Base-by-base conservation (phyloP, 2,797 vertebrate species). In the Sebastes steindachneri region DNA sequence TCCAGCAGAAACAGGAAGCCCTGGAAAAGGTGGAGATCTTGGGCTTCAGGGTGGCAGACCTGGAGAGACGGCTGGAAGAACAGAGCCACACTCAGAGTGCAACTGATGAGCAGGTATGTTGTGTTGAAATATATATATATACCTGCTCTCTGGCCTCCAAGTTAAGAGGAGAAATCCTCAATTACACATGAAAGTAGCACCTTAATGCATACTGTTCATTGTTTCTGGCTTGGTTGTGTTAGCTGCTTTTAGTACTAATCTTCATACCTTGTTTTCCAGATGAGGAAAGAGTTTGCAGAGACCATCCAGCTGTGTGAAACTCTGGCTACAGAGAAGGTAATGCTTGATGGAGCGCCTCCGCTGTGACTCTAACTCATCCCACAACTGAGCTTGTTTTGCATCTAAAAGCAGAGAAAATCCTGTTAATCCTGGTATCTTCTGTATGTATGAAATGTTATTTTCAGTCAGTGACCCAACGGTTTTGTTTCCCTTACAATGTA, bases 241-340 rank as follows among this genome's bases (percentile, higher is more conserved):
- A 1, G 33, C n/a, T 37, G 17, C 1, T 41, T 59, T 75, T 12
- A 2, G 8, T 14, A 3, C 12, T 71, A 2, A 26, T 67, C 6
- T 10, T 55, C 11, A 31, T 10, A 4, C 3, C 3, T 72, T 82
- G 17, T 81, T 63, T 89, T 88, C 57, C 89, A 97, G 96, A 91
- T 80, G 58, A 89, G 72, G n/a, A 93, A 41, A 78, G 92, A 96
- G 35, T 95, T 97, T 45, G 93, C 88, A 65, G 97, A 97, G 76
- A 95, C 95, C 62, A 82, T 97, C 73, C 95, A 97, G 57, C 87
- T 97, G 64, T 97, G 97, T 94, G 96, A 98, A 93, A 89, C 66
- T 0, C 83, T 97, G 35, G 86, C 92, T 4, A 77, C 91, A 63
- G 96, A 98, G 83, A 97, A 96, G 94, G 97, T 97, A 90, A 83